A percentile compares a stretch with the other conserved stretches of the same genome.
Evolutionary conservation across 2,797 vertebrate genomes (phyloP).

Genomic region (Lagorchestes hirsutus): DNA sequence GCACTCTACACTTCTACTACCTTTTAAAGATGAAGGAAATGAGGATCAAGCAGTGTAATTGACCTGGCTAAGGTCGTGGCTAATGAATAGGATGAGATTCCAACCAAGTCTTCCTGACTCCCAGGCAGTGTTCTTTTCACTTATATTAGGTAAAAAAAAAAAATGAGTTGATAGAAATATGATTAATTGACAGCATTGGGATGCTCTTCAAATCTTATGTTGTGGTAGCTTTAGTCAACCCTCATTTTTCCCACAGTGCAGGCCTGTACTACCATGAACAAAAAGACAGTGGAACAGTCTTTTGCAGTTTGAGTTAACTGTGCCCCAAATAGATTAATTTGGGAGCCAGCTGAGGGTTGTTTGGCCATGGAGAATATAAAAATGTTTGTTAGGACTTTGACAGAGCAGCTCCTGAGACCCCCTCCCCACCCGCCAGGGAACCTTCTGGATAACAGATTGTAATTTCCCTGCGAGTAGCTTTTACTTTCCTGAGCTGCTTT

Average conservation of each 20-base stretch:
- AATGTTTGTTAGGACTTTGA: background rate
- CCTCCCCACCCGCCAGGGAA: background rate
- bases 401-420: background rate
- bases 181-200: no score
- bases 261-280: background rate
- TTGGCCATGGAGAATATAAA: background rate
- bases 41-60: background rate
- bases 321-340: background rate
- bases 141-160: background rate
- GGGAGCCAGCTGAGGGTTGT: background rate
- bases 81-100: background rate
- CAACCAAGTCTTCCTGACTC: background rate
- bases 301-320: background rate
- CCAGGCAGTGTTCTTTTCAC: background rate
- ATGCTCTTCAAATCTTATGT: no score
- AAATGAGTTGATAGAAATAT: no score
- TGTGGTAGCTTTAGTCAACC: rapidly evolving
- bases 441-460: background rate
- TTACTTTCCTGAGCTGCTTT: background rate
- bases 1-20: background rate
- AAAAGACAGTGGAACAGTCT: background rate
- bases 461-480: background rate
- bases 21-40: background rate
- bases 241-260: background rate
- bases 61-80: background rate